Conservation (phyloP, 2,113 vertebrate species). For the Micronycteris hirsuta region DNA sequence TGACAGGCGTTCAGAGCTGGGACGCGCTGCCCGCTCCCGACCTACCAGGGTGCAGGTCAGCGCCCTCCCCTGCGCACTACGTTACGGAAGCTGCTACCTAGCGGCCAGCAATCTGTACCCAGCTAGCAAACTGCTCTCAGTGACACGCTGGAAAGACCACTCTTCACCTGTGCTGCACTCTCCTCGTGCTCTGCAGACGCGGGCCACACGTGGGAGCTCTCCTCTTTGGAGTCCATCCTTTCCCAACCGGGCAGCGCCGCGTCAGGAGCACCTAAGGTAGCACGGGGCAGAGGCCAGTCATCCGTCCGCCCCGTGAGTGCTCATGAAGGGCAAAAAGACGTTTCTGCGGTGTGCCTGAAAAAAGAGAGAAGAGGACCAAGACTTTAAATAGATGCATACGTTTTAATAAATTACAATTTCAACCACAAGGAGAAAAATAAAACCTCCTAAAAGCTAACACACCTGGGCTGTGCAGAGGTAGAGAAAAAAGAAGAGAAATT, state of each 20-base stretch:
- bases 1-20: rapidly evolving
- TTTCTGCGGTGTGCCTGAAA: conserved; percentile 68
- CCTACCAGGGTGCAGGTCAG: rapidly evolving
- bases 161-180: conserved; percentile 81
- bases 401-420: background rate
- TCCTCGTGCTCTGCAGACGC: conserved; percentile 79
- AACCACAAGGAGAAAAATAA: background rate
- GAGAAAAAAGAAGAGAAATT: conserved; percentile 15
- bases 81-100: background rate
- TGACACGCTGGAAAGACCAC: background rate
- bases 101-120: background rate
- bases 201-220: conserved; percentile 81
- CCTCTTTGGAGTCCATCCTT: conserved; percentile 83
- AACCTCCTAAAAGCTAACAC: background rate
- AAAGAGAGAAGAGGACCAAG: conserved; percentile 4
- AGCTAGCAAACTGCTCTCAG: background rate
- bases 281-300: conserved; percentile 65
- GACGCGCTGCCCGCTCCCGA: background rate
- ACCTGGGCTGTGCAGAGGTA: too few species aligned
- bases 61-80: background rate
- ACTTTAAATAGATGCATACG: conserved; percentile 10
- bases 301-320: conserved; percentile 59
- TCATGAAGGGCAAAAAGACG: conserved; percentile 53
- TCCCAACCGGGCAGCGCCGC: conserved; percentile 54
- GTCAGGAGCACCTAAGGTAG: conserved; percentile 36